Evolutionary conservation across 2,888 invertebrate genomes (phyloP).

Genomic region (Chamaedrilus cognettii): DNA sequence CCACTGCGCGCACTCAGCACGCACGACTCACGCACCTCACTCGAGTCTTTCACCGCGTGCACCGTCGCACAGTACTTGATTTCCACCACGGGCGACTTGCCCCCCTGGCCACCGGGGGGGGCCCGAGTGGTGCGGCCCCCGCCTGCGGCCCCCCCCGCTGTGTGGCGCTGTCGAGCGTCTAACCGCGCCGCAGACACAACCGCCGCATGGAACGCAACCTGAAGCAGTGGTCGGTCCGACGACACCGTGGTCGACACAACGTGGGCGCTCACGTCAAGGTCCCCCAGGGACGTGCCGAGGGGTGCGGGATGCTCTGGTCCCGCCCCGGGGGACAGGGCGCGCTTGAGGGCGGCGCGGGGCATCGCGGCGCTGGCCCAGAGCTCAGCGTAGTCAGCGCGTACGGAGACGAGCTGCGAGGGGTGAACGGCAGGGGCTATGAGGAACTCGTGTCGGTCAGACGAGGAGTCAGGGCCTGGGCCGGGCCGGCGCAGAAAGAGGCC

Average conservation of each 20-base stretch:
- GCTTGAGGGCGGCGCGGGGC: slow-evolving; percentile 24
- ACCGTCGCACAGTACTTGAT: slow-evolving; percentile 15
- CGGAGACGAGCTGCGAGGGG: slow-evolving; percentile 86
- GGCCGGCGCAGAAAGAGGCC: neutral
- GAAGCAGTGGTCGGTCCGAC: slow-evolving; percentile 85
- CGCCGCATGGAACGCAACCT: slow-evolving; percentile 87
- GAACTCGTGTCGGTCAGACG: slow-evolving; percentile 11
- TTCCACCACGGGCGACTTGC: neutral
- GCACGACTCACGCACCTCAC: neutral
- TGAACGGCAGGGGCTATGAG: slow-evolving; percentile 70
- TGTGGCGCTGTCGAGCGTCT: neutral
- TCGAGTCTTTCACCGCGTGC: slow-evolving; percentile 6
- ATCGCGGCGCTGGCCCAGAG: slow-evolving; percentile 82
- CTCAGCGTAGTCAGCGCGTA: slow-evolving; percentile 90
- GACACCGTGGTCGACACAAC: slow-evolving; percentile 85
- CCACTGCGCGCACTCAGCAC: slow-evolving; percentile 16
- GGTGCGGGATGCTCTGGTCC: neutral
- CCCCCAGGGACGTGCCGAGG: slow-evolving; percentile 33
- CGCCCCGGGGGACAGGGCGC: slow-evolving; percentile 25
- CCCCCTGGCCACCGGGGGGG: neutral
- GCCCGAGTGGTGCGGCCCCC: neutral
- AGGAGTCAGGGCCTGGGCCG: neutral
- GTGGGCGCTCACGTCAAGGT: slow-evolving; percentile 88
- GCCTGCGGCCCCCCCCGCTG: neutral
- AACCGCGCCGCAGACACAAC: slow-evolving; percentile 40